Base-by-base conservation (phyloP, 1,140 invertebrate species). In the Drosophila yakuba region DNA sequence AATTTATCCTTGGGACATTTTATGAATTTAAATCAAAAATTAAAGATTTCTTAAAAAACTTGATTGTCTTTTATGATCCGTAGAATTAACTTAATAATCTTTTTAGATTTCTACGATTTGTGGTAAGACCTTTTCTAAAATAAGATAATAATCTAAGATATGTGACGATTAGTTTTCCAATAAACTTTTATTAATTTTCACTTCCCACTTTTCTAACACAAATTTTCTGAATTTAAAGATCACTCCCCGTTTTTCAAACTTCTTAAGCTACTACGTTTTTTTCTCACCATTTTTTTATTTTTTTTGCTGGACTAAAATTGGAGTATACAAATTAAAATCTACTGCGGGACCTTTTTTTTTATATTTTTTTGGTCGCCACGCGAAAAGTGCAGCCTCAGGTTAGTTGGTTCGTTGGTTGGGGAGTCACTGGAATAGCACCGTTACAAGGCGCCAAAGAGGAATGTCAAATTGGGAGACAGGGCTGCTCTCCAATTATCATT, bases 371-470 rank as follows among this genome's bases (percentile, higher is more conserved):
- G 28, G 48, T 47, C 78, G 60, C 83, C 52, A 74, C 60, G 51
- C 71, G 61, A 55, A 52, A 58, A 66, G 25, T 75, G 50, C 67
- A 68, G 35, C 60, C 47, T 66, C 59, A 67, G 36, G 43, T 47
- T 36, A 45, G 60, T 20, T 57, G 50, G 11, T 14, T 39, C 14
- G 55, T 15, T 14, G 55, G 41, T 74, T 74, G 28, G 66, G 20
- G 38, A 47, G 43, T 36, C 38, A 72, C 50, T 75, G 72, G 66
- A 80, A 71, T 47, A 62, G 52, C 47, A 35, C 81, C 81, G 81
- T 85, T 86, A 79, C n/a, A 2, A 3, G 48, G 6, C 11, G 51
- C 28, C n/a, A 78, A 79, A 68, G 50, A 47, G 50, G 39, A 82
- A 60, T 67, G 55, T 68, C 75, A 73, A 73, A 83, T 6, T 43